Conservation (phyloP, 1,140 invertebrate species). For the Neuroterus valhalla region DNA sequence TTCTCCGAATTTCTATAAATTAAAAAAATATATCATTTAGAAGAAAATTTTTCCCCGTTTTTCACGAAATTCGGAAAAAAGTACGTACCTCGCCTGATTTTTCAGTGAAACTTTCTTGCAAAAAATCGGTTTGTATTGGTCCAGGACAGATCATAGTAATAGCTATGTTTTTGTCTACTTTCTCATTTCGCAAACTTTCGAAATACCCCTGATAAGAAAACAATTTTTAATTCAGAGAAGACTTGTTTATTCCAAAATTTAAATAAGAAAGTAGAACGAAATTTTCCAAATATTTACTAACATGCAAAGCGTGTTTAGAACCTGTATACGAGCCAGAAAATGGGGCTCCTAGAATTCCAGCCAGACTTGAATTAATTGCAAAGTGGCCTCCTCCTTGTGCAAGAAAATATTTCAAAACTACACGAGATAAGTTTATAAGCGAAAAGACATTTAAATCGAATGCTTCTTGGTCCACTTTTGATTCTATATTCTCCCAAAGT, state of each 20-base stretch:
- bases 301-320: conserved; percentile 89
- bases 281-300: conserved; percentile 62
- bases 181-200: conserved; percentile 79
- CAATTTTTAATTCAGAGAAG: conserved; percentile 19
- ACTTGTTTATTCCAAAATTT: neutral
- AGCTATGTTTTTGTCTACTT: conserved; percentile 76
- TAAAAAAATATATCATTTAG: conserved; percentile 29
- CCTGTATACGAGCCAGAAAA: conserved; percentile 86
- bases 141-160: conserved; percentile 87
- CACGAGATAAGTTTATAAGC: conserved; percentile 81
- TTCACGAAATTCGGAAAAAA: neutral
- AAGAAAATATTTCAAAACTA: conserved; percentile 82
- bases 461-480: conserved; percentile 85
- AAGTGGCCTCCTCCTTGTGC: conserved; percentile 79
- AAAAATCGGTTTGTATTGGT: conserved; percentile 83
- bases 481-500: conserved; percentile 83
- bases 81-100: conserved; percentile 76
- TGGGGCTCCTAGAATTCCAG: conserved; percentile 82
- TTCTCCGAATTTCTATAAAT: conserved; percentile 76
- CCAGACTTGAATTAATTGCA: conserved; percentile 84
- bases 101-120: conserved; percentile 83
- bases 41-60: neutral
- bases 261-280: conserved; percentile 26
- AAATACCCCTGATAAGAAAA: conserved; percentile 82
- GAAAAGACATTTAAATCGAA: conserved; percentile 91